Evolutionary conservation across 2,888 invertebrate genomes (phyloP), one percentile per base, ranked within the genome.

Genomic region (Bombyx huttoni): DNA sequence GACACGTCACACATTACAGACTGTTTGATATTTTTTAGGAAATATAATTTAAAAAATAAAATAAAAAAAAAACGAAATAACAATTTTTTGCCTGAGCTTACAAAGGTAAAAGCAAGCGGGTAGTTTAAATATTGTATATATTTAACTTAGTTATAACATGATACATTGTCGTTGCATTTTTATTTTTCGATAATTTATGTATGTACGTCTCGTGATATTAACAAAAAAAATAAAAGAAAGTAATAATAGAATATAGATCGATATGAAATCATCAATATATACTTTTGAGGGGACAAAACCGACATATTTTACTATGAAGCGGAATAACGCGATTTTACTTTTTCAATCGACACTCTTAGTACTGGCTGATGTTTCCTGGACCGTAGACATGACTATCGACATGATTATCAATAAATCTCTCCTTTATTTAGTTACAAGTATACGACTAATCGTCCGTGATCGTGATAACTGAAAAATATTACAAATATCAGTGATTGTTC

Each of bases 121-220:
- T 88, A 88, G 86, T 69, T 71, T 73, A 75, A 86, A 80, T 40
- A 40, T 81, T 88, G 87, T 88, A 88, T 76, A 88, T 88, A 83
- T 68, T 72, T 79, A 84, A 78, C 75, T 75, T 86, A 84, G 80
- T 62, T 61, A 69, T 70, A 78, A 72, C 73, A 70, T 73, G 70
- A 70, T 67, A 69, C 67, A 72, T 76, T 68, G 82, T 80, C 86
- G 85, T 76, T 87, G 86, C 86, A 75, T 73, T 78, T 40, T 40
- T 40, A 40, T 40, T 40, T 40, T 40, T 40, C 40, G 40, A 40
- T 40, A 40, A 68, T 78, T 78, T 68, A 70, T 76, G 76, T 78
- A 76, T 75, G 72, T 72, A 77, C 62, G 85, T 88, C 87, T 83
- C 88, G 88, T 88, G 88, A 88, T 88, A 88, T 87, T 85, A 84